Evolutionary conservation across 1,140 invertebrate genomes (phyloP).

Genomic region (Trinorchestia longiramus): DNA sequence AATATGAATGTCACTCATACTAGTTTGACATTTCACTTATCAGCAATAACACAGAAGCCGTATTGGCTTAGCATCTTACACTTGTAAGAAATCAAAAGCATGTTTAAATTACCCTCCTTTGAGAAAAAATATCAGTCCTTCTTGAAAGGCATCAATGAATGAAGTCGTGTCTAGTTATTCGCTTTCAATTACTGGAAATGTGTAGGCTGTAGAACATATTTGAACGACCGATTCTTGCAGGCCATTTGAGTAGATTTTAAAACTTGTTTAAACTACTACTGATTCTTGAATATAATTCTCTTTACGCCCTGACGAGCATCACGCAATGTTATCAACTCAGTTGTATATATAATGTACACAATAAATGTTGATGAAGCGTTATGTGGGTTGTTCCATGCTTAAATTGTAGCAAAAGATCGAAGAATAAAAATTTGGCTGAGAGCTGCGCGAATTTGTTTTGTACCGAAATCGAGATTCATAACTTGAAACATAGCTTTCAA

Average conservation of each 20-base stretch:
- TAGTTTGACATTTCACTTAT: background rate
- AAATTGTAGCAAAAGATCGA: too few relatives aligned
- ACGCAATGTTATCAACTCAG: too few relatives aligned
- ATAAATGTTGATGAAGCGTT: too few relatives aligned
- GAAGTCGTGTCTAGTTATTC: background rate
- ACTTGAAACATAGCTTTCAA: too few relatives aligned
- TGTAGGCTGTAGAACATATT: background rate
- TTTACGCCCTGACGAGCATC: too few relatives aligned
- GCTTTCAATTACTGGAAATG: background rate
- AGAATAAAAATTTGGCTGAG: too few relatives aligned
- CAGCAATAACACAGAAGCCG: background rate
- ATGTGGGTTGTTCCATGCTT: too few relatives aligned
- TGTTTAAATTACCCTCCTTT: background rate
- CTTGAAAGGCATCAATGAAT: background rate
- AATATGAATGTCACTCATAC: background rate
- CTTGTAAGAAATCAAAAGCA: background rate
- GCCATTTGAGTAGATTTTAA: too few relatives aligned
- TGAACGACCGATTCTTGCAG: background rate
- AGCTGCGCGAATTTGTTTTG: too few relatives aligned
- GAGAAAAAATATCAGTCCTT: background rate
- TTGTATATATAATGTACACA: too few relatives aligned
- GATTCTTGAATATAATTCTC: background rate
- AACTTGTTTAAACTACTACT: too few relatives aligned
- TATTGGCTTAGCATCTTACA: background rate
- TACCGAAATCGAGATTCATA: too few relatives aligned